These are phyloP conservation scores for Brachionus rubens DNA, from an alignment of 1,140 invertebrate genomes.

Conservation along the genomic window DNA sequence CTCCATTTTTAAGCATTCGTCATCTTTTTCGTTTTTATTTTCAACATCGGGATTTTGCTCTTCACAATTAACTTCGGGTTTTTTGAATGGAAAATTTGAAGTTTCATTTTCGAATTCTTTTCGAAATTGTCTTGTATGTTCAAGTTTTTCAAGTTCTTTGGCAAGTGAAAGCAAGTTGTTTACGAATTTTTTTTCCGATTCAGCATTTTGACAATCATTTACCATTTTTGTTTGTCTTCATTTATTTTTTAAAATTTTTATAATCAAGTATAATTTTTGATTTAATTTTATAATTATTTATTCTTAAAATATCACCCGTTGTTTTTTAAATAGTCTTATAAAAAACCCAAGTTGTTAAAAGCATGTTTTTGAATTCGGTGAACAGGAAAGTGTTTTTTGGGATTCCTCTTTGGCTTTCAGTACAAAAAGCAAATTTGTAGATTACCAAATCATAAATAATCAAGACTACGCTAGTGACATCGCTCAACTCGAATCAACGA, in stretches of 20 bases:
- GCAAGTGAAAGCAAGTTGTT: conserved; percentile 26
- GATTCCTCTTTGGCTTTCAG: too few species aligned
- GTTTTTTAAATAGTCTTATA: too few species aligned
- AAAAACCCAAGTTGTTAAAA: too few species aligned
- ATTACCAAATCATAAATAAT: too few species aligned
- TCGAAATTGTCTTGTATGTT: conserved; percentile 2
- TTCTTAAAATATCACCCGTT: too few species aligned
- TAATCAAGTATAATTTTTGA: neutral
- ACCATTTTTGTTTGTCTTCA: neutral
- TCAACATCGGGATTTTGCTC: neutral
- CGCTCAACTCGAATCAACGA: too few species aligned
- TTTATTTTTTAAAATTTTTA: neutral
- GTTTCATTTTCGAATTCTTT: conserved; percentile 17
- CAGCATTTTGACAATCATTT: neutral
- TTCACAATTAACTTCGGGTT: neutral
- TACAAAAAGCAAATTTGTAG: too few species aligned
- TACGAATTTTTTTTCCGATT: conserved; percentile 16
- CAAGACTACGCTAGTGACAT: too few species aligned
- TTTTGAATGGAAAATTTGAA: conserved; percentile 2
- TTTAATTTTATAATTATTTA: too few species aligned
- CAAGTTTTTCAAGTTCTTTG: neutral
- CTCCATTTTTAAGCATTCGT: conserved; percentile 32
- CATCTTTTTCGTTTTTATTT: neutral
- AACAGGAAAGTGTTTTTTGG: too few species aligned
- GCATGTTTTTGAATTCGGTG: too few species aligned